Percentiles rank a stretch among this genome's conserved stretches.
Evolutionary conservation across 2,888 invertebrate species (phyloP).

Genomic region (Amphipyra berbera): DNA sequence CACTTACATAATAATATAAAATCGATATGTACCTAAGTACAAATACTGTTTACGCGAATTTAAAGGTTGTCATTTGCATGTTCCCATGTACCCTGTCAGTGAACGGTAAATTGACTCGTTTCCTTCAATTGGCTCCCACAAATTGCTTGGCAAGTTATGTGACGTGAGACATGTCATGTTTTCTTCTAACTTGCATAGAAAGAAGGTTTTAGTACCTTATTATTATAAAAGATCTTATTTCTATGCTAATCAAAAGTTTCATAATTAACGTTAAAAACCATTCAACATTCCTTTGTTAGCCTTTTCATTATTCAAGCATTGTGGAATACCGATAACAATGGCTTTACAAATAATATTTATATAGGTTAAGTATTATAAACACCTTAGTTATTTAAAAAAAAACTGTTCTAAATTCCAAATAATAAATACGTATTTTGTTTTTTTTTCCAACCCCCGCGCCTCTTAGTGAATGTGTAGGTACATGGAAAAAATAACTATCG

Average conservation of each 20-base stretch:
- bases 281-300: neutral
- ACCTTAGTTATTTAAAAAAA: no score
- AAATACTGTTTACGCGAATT: slow-evolving; percentile 8
- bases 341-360: neutral
- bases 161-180: slow-evolving; percentile 13
- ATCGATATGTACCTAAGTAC: slow-evolving; percentile 39
- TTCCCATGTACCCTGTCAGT: slow-evolving; percentile 23
- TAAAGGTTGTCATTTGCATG: slow-evolving; percentile 40
- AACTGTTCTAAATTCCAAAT: no score
- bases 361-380: no score
- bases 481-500: no score
- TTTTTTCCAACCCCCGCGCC: no score
- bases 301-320: slow-evolving; percentile 18
- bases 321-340: neutral
- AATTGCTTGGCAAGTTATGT: slow-evolving; percentile 38
- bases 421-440: no score
- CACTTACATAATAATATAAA: slow-evolving; percentile 3
- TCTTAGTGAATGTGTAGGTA: no score
- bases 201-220: neutral
- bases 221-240: neutral
- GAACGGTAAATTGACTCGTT: slow-evolving; percentile 34
- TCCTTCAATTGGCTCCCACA: slow-evolving; percentile 30
- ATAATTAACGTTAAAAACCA: slow-evolving; percentile 22
- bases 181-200: slow-evolving; percentile 11
- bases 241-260: slow-evolving; percentile 17